A percentile compares a stretch with the other conserved stretches of the same genome.
Evolutionary conservation across 1,140 invertebrate genomes (phyloP).

Genomic region (Apocrypta bakeri): DNA sequence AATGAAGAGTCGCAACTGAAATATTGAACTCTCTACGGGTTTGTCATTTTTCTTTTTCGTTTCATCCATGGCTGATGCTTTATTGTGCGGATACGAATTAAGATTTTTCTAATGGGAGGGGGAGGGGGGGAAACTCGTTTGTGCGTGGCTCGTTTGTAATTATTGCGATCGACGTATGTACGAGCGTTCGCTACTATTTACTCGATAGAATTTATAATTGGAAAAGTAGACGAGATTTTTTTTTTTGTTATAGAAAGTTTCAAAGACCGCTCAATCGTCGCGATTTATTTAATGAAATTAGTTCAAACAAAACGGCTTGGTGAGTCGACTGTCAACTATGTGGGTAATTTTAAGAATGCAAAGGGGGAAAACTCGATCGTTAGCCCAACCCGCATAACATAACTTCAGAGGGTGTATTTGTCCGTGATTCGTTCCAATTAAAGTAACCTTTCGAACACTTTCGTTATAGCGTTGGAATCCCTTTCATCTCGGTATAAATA

Average conservation of each 20-base stretch:
- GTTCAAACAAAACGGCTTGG: not conserved
- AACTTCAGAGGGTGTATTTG: slow-evolving; percentile 9
- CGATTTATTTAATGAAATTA: slow-evolving; percentile 14
- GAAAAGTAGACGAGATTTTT: not conserved
- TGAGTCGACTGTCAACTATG: slow-evolving; percentile 15
- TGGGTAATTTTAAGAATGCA: slow-evolving; percentile 24
- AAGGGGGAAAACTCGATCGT: slow-evolving; percentile 16
- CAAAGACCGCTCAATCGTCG: not conserved
- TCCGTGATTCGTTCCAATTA: slow-evolving; percentile 27
- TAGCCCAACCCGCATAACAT: not conserved
- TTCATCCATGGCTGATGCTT: not conserved
- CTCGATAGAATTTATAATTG: not conserved
- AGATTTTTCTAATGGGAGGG: not conserved
- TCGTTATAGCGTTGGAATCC: not conserved
- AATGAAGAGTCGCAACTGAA: slow-evolving; percentile 23
- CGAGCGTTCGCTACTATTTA: not conserved
- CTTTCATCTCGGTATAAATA: too few species aligned
- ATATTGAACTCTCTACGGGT: not conserved
- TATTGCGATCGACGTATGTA: not conserved
- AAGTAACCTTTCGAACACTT: not conserved
- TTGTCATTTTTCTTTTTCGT: not conserved
- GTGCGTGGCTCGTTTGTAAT: not conserved
- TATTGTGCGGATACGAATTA: not conserved
- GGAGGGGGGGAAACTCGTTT: not conserved
- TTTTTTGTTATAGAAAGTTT: too few species aligned